Base-by-base conservation (phyloP, 1,140 invertebrate genomes). In the Colletes gigas region DNA sequence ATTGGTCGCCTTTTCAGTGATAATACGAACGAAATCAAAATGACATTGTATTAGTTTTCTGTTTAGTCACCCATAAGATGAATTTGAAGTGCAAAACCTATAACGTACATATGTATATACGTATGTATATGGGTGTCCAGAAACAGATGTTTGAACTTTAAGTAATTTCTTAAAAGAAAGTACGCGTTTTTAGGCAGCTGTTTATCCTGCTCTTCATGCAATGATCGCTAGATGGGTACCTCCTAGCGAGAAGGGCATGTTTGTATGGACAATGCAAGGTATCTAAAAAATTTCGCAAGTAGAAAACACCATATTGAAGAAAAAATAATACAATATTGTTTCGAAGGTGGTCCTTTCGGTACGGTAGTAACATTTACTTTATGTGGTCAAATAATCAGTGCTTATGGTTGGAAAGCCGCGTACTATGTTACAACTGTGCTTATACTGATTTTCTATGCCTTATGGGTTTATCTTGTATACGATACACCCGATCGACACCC, bases 171-270 rank as follows among this genome's bases (percentile, higher is more conserved):
- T 47, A 76, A 74, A 2, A 62, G 1, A n/a, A 59, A n/a, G 9
- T 14, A 19, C 44, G 54, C 44, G 54, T 74, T 81, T 89, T 66
- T 86, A 96, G 96, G 96, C 96, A 6, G 95, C 96, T 8, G 93
- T 96, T 60, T 97, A 97, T 94, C 96, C 96, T 9, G 94, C 95
- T 15, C 92, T 96, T 17, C 96, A 97, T 82, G 95, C 94, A 47
- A 92, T 97, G 85, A 95, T 97, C 47, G 96, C 96, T 0, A 94
- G 95, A 86, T 97, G 96, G 96, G 95, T 95, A 0, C 96, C 96
- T 12, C 96, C 96, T n/a, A 94, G 94, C 19, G 96, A 97, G 87
- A 96, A 96, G 90, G 96, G 96, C 67, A 96, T 96, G 92, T 97
- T 97, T 88, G 94, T 96, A 0, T 96, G 96, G 87, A 95, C 96